phyloP scores from a whole-genome alignment of 2,113 vertebrate species.

The Edolisoma coerulescens region DNA sequence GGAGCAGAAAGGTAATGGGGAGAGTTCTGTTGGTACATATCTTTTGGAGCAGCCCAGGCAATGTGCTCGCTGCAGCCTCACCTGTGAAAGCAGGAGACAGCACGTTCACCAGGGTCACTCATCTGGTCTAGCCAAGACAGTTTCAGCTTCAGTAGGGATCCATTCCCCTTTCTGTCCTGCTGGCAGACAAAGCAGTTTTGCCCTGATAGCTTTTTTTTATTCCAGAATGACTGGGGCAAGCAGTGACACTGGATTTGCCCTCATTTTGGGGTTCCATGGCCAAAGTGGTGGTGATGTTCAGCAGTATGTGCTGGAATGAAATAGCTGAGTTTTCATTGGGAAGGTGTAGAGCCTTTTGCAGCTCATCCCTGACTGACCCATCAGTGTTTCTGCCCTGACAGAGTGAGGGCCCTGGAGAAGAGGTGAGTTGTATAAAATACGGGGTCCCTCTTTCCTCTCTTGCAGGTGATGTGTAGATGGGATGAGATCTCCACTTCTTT shows the following conservation, averaged over 20 bases:
- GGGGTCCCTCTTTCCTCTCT: neutral
- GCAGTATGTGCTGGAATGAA: neutral
- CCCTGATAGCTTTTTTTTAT: neutral
- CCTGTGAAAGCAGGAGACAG: neutral
- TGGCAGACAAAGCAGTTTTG: neutral
- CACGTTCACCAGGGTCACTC: rapidly evolving
- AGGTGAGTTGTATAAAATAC: neutral
- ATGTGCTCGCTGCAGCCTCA: neutral
- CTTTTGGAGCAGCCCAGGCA: neutral
- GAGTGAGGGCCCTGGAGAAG: neutral
- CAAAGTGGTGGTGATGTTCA: neutral
- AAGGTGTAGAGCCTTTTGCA: neutral
- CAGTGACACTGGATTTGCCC: neutral
- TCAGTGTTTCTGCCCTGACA: neutral
- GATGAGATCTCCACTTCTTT: neutral
- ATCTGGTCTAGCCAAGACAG: neutral
- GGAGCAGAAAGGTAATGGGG: neutral
- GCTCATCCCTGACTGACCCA: neutral
- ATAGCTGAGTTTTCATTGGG: neutral
- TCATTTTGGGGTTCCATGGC: neutral
- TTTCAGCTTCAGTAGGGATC: neutral
- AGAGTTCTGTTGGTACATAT: neutral
- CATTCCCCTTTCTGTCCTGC: neutral
- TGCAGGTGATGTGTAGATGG: neutral
- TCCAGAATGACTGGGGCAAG: neutral